phyloP scores from a whole-genome alignment of 2,113 vertebrate genomes.

The Sinocyclocheilus anshuiensis region DNA sequence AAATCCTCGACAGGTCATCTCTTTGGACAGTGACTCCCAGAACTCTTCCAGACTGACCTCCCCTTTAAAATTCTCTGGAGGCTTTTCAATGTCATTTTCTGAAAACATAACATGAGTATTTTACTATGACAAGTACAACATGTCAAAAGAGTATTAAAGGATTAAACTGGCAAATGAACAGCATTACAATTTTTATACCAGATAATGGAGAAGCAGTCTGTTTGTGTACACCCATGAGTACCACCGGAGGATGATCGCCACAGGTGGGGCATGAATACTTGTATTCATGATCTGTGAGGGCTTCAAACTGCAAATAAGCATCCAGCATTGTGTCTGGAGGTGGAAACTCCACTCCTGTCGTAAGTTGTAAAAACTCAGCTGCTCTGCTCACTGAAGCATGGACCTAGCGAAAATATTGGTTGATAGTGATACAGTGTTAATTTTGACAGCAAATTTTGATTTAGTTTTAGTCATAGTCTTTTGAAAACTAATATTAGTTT shows the following conservation, averaged over 20 bases:
- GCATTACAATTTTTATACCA: neutral
- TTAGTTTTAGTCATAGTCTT: no score
- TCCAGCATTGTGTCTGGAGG: neutral
- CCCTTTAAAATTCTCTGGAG: slow-evolving; percentile 18
- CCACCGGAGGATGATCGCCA: slow-evolving; percentile 31
- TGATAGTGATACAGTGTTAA: neutral
- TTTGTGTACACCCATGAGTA: slow-evolving; percentile 23
- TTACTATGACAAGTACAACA: neutral
- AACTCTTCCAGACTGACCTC: slow-evolving; percentile 26
- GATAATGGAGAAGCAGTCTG: neutral
- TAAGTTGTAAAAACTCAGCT: neutral
- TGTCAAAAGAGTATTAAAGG: neutral
- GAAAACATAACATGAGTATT: neutral
- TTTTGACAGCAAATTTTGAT: no score
- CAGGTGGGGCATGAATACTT: slow-evolving; percentile 13
- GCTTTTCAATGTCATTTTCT: slow-evolving; percentile 25
- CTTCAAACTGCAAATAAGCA: slow-evolving; percentile 32
- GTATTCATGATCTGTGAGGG: slow-evolving; percentile 34
- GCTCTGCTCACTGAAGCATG: slow-evolving; percentile 33
- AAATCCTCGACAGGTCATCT: slow-evolving; percentile 40
- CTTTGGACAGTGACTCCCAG: slow-evolving; percentile 36
- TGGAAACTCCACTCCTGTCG: slow-evolving; percentile 24
- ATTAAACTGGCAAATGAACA: neutral
- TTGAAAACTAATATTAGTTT: no score
- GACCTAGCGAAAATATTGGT: neutral